phyloP scores from a whole-genome alignment of 2,888 invertebrate species.

The Agrotis segetum region DNA sequence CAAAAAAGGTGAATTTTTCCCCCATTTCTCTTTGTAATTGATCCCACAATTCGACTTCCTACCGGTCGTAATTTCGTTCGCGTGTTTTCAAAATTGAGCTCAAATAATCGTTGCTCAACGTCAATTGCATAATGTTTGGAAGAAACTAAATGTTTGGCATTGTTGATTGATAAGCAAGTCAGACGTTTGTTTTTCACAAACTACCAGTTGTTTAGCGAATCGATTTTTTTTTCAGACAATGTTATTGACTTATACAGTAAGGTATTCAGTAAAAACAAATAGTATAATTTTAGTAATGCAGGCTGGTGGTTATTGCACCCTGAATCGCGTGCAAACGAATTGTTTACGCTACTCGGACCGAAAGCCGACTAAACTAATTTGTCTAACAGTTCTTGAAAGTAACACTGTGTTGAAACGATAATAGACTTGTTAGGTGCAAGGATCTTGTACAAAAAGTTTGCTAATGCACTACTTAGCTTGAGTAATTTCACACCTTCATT shows the following conservation, averaged over 20 bases:
- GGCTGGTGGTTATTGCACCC: conserved; percentile 64
- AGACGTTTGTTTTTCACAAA: conserved; percentile 10
- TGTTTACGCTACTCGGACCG: conserved; percentile 59
- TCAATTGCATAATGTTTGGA: conserved; percentile 32
- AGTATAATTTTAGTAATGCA: conserved; percentile 45
- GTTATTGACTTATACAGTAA: conserved; percentile 22
- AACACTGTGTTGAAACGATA: conserved; percentile 52
- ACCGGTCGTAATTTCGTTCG: conserved; percentile 39
- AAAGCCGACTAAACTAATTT: conserved; percentile 63
- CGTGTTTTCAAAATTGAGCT: conserved; percentile 37
- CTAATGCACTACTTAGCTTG: conserved; percentile 45
- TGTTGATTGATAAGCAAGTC: conserved; percentile 32
- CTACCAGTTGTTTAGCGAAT: conserved; percentile 14
- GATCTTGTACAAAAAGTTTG: conserved; percentile 49
- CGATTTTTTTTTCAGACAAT: conserved; percentile 4
- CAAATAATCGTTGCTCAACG: conserved; percentile 37
- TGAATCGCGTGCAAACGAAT: conserved; percentile 66
- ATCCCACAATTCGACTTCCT: conserved; percentile 29
- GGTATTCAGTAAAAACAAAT: conserved; percentile 28
- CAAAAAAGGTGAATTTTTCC: not conserved
- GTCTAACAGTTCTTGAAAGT: conserved; percentile 59
- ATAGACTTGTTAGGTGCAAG: conserved; percentile 51
- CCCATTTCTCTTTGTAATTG: conserved; percentile 32
- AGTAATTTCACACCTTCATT: conserved; percentile 39
- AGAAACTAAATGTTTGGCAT: conserved; percentile 29